Conservation (phyloP, 2,888 invertebrate genomes). For the Patella depressa region DNA sequence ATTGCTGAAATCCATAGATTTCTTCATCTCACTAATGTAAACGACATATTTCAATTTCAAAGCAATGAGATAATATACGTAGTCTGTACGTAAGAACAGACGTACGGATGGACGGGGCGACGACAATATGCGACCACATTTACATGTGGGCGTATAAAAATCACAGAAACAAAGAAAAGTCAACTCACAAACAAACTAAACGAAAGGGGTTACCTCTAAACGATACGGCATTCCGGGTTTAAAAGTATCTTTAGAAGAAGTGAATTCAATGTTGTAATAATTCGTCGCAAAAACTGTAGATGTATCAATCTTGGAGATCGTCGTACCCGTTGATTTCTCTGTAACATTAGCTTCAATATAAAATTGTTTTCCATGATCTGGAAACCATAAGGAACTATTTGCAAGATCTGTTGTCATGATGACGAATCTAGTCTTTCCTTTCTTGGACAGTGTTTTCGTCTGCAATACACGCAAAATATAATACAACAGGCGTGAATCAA, state of each 20-base stretch:
- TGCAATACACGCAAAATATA: too few species aligned
- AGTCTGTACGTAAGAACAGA: too few species aligned
- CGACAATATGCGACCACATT: too few species aligned
- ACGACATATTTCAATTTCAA: too few species aligned
- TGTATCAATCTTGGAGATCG: constrained; percentile 20
- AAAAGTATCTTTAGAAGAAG: constrained; percentile 24
- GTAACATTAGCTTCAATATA: constrained; percentile 32
- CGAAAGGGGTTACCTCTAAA: constrained; percentile 18
- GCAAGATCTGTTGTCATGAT: background rate
- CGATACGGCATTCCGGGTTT: constrained; percentile 33
- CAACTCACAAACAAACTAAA: background rate
- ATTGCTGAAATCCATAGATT: too few species aligned
- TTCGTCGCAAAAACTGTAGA: constrained; percentile 27
- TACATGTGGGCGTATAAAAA: too few species aligned
- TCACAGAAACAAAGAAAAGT: too few species aligned
- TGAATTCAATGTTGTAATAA: constrained; percentile 30
- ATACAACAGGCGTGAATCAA: too few species aligned
- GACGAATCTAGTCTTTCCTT: background rate
- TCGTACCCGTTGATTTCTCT: constrained; percentile 28
- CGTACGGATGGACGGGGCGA: too few species aligned
- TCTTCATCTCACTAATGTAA: too few species aligned
- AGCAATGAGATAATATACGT: too few species aligned
- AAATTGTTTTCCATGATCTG: constrained; percentile 11
- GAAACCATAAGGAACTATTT: background rate
- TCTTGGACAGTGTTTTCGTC: background rate